Evolutionary conservation across 2,113 vertebrate species (phyloP), one percentile per base, ranked within the genome.

Genomic region (Cygnus atratus): DNA sequence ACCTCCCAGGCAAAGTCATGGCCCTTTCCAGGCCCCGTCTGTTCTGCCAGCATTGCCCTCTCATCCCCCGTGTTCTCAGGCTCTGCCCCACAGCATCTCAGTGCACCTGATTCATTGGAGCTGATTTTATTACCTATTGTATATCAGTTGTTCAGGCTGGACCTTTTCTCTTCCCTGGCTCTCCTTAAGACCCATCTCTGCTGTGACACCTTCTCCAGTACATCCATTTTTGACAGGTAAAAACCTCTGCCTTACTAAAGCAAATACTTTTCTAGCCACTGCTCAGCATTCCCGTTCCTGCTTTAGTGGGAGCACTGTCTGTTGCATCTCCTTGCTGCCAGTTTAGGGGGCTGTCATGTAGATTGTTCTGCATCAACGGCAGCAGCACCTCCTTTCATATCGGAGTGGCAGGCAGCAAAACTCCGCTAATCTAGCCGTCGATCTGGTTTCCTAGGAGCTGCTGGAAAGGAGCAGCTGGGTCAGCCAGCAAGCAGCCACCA

Each of bases 361-460:
- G 93, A 93, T 95, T 71, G 90, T 97, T 97, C 93, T 96, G 90
- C 92, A 84, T 86, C 35, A 0, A 58, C 72, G 73, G 88, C 73
- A 93, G 10, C 76, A 78, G 92, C 65, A 88, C 58, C 48, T 86
- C 16, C 52, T 88, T 92, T 87, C 70, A 14, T 86, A 88, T 84
- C 31, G 13, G 83, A 92, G 62, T 81, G 93, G 80, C 95, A 93
- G 70, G 90, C 48, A 94, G 90, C 73, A 92, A 88, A 94, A 88
- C 86, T 91, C 87, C 84, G 43, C 82, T 93, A 84, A 92, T 78
- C 73, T 57, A 48, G 80, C 79, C 2, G 0, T 81, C 2, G 0
- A 50, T 81, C 76, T 75, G 14, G 26, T 81, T 87, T 61, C 82
- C 73, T 90, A 65, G 68, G 72, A 94, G 65, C 68, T 95, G 68